Evolutionary conservation across 2,888 invertebrate species (phyloP), one percentile per base, ranked within the genome.

Genomic region (Quadriops clusia): DNA sequence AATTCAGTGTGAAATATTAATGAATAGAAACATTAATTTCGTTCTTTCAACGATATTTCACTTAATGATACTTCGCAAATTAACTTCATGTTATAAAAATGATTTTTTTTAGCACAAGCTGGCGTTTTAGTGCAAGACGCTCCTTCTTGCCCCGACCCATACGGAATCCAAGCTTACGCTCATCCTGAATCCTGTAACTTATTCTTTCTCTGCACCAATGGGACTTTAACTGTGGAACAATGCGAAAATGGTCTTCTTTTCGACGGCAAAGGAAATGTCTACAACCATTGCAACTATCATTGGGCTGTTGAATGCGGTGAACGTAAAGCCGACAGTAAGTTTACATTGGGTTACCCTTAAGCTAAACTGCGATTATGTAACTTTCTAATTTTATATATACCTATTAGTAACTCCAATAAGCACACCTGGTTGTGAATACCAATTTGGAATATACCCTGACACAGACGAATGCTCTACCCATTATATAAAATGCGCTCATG

Each of bases 201-300:
- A 53, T 91, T 89, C 68, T 90, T 86, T 68, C 72, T 89, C 20
- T 93, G 91, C 60, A 83, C 80, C 40, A 91, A 91, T 56, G 90
- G 91, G 23, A 85, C 87, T 2, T 60, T 90, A 51, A 87, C 86
- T 2, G 74, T 86, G 43, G 91, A 91, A 57, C 81, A 79, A 15
- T 93, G 91, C 52, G 90, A 87, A 56, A 91, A 93, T 51, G 91
- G 91, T 3, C 69, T 93, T 16, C 68, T 91, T 22, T 91, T 85
- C 54, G 89, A 89, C 56, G 90, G 90, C 34, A 85, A 86, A 52
- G 90, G 90, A 2, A 76, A 77, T 11, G 82, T 85, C 1, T 80
- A 90, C 65, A 79, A 90, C 58, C 87, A 90, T 64, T 93, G 91
- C 71, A 89, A 89, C 67, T 91, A 90, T 64, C 68, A 86, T 64